These are phyloP conservation scores for Hartigia nigra DNA, from an alignment of 2,888 invertebrate genomes.

Conservation along the genomic window DNA sequence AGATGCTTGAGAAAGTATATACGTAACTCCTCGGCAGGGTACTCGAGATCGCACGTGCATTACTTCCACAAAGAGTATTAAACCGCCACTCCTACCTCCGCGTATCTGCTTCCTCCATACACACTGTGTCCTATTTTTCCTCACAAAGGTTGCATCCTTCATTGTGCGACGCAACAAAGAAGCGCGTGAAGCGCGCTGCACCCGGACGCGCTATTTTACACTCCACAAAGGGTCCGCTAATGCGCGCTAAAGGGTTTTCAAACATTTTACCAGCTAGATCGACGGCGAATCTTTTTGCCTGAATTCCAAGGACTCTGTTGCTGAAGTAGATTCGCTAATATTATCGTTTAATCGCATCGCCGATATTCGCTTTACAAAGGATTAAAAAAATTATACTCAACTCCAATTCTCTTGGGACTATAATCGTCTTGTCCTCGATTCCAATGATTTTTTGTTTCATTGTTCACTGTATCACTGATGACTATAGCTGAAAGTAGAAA, in stretches of 20 bases:
- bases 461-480: neutral
- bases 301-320: slow-evolving; percentile 4
- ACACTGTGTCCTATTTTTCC: slow-evolving; percentile 44
- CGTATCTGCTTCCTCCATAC: slow-evolving; percentile 22
- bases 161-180: slow-evolving; percentile 45
- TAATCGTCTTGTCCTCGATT: neutral
- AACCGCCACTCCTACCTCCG: slow-evolving; percentile 36
- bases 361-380: neutral
- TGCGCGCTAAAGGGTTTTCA: slow-evolving; percentile 22
- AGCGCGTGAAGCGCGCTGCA: slow-evolving; percentile 29
- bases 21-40: slow-evolving; percentile 15
- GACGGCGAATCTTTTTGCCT: slow-evolving; percentile 15
- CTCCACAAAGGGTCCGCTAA: slow-evolving; percentile 36
- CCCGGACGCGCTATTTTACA: slow-evolving; percentile 28
- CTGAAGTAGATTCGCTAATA: slow-evolving; percentile 21
- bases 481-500: neutral
- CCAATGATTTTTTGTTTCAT: neutral
- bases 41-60: slow-evolving; percentile 42
- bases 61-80: slow-evolving; percentile 43
- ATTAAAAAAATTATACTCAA: neutral
- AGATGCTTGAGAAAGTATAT: neutral
- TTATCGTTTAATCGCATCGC: slow-evolving; percentile 21
- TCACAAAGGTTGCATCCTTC: slow-evolving; percentile 47
- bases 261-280: slow-evolving; percentile 11
- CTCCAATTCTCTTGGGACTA: neutral